Base-by-base conservation (phyloP, 1,140 invertebrate genomes). In the Papilio dardanus region DNA sequence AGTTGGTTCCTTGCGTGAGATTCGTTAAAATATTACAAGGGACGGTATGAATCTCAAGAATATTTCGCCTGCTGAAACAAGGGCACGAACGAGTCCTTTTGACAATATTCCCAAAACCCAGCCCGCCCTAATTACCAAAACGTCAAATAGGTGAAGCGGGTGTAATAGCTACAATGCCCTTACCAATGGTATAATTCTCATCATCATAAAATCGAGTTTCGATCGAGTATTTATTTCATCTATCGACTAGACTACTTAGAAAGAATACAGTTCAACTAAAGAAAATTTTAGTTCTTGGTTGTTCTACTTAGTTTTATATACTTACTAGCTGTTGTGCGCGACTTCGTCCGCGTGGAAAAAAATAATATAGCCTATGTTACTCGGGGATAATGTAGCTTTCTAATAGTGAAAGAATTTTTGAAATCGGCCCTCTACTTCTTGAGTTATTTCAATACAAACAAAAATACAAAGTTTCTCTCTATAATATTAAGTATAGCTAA, bases 61-160 rank as follows among this genome's bases (percentile, higher is more conserved):
- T 42, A 40, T 54, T 73, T 54, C 46, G 71, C 71, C 50, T 73
- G 71, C 46, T 73, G 46, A 73, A 73, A 73, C 71, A 73, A 73
- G 71, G 71, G 71, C 71, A 24, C 71, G 71, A 73, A 73, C 71
- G 58, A 73, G 71, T 54, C 46, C 71, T 73, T 73, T 73, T 73
- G 42, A 73, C 54, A 62, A 62, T 62, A 75, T 62, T 75, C 28
- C 62, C 31, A 16, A 75, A 75, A 33, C 31, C n/a, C 71, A 62
- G 54, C 54, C 37, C 21, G 50, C 19, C 78, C 80, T 86, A 86
- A 86, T 86, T 87, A 85, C 77, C 71, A 71, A 80, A 80, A 84
- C 78, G 84, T 84, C 86, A 87, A 86, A 82, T 79, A 79, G 78
- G 79, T 84, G 83, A 87, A 80, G 77, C 81, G 85, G 85, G 84